Evolutionary conservation across 2,113 vertebrate species (phyloP).

Genomic region (Felis catus): F.catus_Fca126_mat1.0 CM031415.1:114119001-114119500

Average conservation of each 20-base stretch:
- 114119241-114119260: not conserved
- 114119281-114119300: too few relatives aligned
- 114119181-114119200: not conserved
- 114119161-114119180: not conserved
- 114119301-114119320: not conserved
- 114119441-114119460: not conserved
- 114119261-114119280: not conserved
- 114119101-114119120: not conserved
- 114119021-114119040: not conserved
- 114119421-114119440: not conserved
- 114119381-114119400: not conserved
- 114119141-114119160: not conserved
- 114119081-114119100: not conserved
- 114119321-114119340: not conserved
- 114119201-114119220: not conserved
- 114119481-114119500: conserved; percentile 5
- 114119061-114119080: not conserved
- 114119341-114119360: not conserved
- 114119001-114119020: not conserved
- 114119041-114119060: not conserved
- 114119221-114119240: not conserved
- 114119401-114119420: not conserved
- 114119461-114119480: conserved; percentile 48
- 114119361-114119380: not conserved
- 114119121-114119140: not conserved